These are phyloP conservation scores for Rhopalosiphum nymphaeae DNA, from an alignment of 2,888 invertebrate species.

Conservation along the genomic window DNA sequence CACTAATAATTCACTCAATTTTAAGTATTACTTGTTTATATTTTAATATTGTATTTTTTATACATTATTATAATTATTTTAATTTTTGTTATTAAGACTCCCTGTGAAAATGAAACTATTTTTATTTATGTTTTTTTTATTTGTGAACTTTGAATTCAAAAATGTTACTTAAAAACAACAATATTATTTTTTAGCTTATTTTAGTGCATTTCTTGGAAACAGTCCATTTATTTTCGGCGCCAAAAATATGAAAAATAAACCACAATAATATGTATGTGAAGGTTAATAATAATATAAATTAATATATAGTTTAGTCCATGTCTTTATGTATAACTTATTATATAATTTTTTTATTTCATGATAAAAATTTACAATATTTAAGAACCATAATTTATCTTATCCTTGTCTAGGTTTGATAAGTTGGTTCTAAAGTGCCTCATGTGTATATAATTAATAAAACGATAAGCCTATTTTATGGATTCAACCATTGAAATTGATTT, in stretches of 20 bases:
- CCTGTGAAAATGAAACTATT: background rate
- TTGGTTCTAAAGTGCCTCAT: conserved; percentile 42
- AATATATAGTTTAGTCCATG: background rate
- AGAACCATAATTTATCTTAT: conserved; percentile 52
- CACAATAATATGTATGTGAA: conserved; percentile 31
- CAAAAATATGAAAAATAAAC: conserved; percentile 59
- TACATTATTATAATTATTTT: background rate
- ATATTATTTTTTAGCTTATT: conserved; percentile 54
- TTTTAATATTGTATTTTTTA: background rate
- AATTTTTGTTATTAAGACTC: background rate
- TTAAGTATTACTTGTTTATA: background rate
- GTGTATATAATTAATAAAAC: conserved; percentile 35
- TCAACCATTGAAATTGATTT: conserved; percentile 16
- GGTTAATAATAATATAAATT: conserved; percentile 47
- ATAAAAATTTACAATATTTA: conserved; percentile 35
- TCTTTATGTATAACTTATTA: conserved; percentile 14
- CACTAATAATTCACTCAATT: background rate
- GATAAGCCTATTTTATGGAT: conserved; percentile 44
- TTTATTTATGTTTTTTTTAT: conserved; percentile 10
- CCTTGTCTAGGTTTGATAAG: conserved; percentile 34
- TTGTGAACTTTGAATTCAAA: conserved; percentile 13
- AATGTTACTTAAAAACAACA: conserved; percentile 50
- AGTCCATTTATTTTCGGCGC: conserved; percentile 43
- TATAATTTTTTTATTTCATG: conserved; percentile 27
- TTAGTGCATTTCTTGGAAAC: conserved; percentile 43